These are phyloP conservation scores for silkworm (Bombyx mori) DNA, from an alignment of 1,140 invertebrate species.

Conservation along the genomic window DNA sequence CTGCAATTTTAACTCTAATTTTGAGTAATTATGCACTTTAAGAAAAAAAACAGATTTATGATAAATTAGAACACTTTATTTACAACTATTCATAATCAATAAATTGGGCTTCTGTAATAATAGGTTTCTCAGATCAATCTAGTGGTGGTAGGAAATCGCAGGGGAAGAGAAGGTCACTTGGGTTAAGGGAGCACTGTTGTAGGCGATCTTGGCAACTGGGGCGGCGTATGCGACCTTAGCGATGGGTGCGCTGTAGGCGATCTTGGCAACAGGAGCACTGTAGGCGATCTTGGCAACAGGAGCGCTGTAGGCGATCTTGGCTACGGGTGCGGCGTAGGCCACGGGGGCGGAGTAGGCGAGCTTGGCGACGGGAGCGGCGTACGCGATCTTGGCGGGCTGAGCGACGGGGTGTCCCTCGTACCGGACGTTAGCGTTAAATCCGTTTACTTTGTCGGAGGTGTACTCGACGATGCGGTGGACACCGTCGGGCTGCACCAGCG, in stretches of 20 bases:
- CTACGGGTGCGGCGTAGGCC: constrained; percentile 11
- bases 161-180: constrained; percentile 51
- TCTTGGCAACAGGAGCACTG: constrained; percentile 19
- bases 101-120: neutral
- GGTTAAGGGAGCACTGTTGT: constrained; percentile 30
- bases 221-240: constrained; percentile 26
- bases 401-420: constrained; percentile 36
- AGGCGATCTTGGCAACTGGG: constrained; percentile 25
- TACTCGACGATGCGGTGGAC: constrained; percentile 77
- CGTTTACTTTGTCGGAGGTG: constrained; percentile 49
- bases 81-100: too few species aligned
- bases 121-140: constrained; percentile 8
- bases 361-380: constrained; percentile 27
- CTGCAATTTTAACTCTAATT: too few species aligned
- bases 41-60: too few species aligned
- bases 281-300: constrained; percentile 27
- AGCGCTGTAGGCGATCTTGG: constrained; percentile 4
- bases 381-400: constrained; percentile 15
- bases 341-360: constrained; percentile 13
- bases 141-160: constrained; percentile 53
- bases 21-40: too few species aligned
- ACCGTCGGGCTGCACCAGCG: constrained; percentile 71
- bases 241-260: constrained; percentile 24
- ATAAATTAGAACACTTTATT: too few species aligned
- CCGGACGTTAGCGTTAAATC: constrained; percentile 43